Evolutionary conservation across 2,797 vertebrate genomes (phyloP).

Genomic region (Premnoplex brunnescens): DNA sequence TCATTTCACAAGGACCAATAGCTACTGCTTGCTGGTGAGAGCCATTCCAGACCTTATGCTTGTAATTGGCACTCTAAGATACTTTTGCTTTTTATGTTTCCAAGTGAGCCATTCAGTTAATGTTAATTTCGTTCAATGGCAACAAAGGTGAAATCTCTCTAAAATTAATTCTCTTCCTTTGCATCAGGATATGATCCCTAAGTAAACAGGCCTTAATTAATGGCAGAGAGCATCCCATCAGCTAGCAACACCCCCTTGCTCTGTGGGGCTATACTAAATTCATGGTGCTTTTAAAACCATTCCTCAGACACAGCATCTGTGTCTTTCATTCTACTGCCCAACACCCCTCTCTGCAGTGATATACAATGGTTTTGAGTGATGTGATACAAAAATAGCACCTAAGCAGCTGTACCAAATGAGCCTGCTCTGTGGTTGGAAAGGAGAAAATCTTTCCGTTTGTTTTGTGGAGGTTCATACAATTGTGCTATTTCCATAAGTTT

Average conservation of each 20-base stretch:
- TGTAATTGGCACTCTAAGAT: constrained; percentile 48
- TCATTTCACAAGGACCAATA: not conserved
- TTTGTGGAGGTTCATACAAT: not conserved
- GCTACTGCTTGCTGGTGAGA: constrained; percentile 1
- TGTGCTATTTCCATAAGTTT: not conserved
- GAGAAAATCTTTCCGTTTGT: not conserved
- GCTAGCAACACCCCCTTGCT: not conserved
- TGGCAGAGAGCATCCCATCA: not conserved
- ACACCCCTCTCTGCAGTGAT: constrained; percentile 68
- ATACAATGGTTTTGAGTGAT: constrained; percentile 58
- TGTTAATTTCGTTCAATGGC: not conserved
- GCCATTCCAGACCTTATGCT: constrained; percentile 41
- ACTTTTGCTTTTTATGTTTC: constrained; percentile 43
- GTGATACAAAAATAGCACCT: constrained; percentile 73
- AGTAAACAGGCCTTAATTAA: constrained; percentile 61
- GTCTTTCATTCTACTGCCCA: constrained; percentile 65
- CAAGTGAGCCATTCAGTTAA: constrained; percentile 38
- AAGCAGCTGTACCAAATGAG: constrained; percentile 49
- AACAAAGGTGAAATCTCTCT: constrained; percentile 53
- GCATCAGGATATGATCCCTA: not conserved
- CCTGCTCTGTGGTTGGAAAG: not conserved
- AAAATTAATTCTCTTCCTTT: constrained; percentile 44
- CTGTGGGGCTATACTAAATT: constrained; percentile 8
- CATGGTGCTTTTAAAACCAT: constrained; percentile 46
- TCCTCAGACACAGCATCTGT: constrained; percentile 53